phyloP scores from a whole-genome alignment of 2,113 vertebrate species.

The Charina bottae region DNA sequence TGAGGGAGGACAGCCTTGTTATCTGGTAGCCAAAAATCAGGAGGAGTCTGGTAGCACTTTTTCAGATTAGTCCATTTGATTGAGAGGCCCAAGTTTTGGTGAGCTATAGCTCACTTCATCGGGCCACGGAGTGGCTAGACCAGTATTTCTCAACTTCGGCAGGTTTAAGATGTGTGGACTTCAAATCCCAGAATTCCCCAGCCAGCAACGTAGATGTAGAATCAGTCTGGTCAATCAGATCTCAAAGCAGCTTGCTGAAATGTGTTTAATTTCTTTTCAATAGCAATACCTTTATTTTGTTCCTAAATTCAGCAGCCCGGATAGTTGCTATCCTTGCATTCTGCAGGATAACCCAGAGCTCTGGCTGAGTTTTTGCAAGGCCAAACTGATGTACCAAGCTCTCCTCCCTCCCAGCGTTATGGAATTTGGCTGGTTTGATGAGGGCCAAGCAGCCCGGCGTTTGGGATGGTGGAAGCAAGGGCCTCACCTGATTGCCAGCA shows the following conservation, averaged over 20 bases:
- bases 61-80: too few species aligned
- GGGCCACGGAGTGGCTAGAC: not conserved
- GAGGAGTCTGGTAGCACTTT: too few species aligned
- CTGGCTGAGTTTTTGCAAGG: not conserved
- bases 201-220: not conserved
- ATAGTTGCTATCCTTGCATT: not conserved
- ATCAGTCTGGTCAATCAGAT: not conserved
- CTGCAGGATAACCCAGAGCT: not conserved
- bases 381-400: not conserved
- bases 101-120: not conserved
- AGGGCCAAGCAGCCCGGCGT: not conserved
- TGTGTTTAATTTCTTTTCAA: not conserved
- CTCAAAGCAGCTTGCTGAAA: not conserved
- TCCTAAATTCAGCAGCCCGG: not conserved
- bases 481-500: conserved; percentile 90
- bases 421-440: not conserved
- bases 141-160: not conserved
- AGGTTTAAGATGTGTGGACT: not conserved
- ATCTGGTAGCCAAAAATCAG: too few species aligned
- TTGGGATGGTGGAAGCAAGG: accelerated
- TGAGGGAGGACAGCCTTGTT: too few species aligned
- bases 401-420: not conserved
- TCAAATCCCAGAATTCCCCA: not conserved
- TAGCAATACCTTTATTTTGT: not conserved
- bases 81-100: too few species aligned